Percentiles rank a stretch among this genome's conserved stretches.
These are phyloP conservation scores for Numenius phaeopus DNA, from an alignment of 2,797 vertebrate genomes.

Conservation along the genomic window DNA sequence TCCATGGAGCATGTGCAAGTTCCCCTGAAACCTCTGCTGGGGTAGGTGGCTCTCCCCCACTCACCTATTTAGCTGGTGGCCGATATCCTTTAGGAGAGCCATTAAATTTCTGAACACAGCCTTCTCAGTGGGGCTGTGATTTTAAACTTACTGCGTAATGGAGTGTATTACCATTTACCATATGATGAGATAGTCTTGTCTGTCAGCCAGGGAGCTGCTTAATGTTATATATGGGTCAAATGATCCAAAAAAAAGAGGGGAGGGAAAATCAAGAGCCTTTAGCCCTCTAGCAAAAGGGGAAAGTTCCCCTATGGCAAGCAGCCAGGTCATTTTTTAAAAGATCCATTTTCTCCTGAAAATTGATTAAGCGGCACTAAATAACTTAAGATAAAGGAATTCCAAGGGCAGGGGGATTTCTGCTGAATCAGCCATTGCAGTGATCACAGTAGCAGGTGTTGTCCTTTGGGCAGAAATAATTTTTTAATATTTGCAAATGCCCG, in stretches of 20 bases:
- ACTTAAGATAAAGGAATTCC: slow-evolving; percentile 42
- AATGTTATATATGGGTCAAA: slow-evolving; percentile 79
- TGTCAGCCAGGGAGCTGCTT: slow-evolving; percentile 76
- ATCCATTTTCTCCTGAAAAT: slow-evolving; percentile 48
- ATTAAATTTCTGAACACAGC: slow-evolving; percentile 63
- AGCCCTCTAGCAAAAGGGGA: slow-evolving; percentile 24
- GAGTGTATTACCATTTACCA: slow-evolving; percentile 77
- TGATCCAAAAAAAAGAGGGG: slow-evolving; percentile 66
- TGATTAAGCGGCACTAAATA: slow-evolving; percentile 40
- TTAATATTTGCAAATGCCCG: neutral
- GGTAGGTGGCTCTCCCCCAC: neutral
- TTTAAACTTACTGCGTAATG: slow-evolving; percentile 80
- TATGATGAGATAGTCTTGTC: slow-evolving; percentile 77
- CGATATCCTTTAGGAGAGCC: slow-evolving; percentile 48
- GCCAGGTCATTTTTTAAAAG: neutral
- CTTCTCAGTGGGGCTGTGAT: slow-evolving; percentile 73
- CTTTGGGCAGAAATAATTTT: neutral
- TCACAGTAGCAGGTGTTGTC: neutral
- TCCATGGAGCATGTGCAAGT: neutral
- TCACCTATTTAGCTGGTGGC: slow-evolving; percentile 23
- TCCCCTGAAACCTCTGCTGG: neutral
- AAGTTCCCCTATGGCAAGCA: slow-evolving; percentile 10
- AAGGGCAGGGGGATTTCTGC: slow-evolving; percentile 11
- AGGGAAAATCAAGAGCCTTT: slow-evolving; percentile 28
- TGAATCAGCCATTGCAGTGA: neutral